Conservation (phyloP, 2,888 invertebrate genomes). For the Chrysolina haemoptera region DNA sequence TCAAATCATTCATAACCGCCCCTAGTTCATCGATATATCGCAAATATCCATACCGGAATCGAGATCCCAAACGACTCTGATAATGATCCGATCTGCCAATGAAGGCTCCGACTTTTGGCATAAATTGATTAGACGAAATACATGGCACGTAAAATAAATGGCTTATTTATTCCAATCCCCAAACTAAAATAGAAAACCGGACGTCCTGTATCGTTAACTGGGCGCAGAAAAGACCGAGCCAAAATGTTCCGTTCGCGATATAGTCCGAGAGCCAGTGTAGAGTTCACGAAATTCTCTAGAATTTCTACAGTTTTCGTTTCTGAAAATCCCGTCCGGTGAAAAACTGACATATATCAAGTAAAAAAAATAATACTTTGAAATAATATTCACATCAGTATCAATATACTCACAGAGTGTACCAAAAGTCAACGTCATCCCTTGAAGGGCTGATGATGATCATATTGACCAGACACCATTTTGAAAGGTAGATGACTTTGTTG, state of each 20-base stretch:
- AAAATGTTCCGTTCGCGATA: conserved; percentile 66
- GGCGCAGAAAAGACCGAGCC: conserved; percentile 61
- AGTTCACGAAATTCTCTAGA: too few species aligned
- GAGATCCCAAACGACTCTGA: conserved; percentile 19
- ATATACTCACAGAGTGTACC: too few species aligned
- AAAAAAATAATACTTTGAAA: too few species aligned
- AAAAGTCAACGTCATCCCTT: too few species aligned
- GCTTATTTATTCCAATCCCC: conserved; percentile 65
- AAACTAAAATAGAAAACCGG: conserved; percentile 68
- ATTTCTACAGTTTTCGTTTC: not conserved
- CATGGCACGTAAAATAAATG: conserved; percentile 63
- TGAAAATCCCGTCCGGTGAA: not conserved
- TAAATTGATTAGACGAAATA: conserved; percentile 53
- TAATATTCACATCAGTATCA: too few species aligned
- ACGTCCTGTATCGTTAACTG: conserved; percentile 67
- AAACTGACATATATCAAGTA: too few species aligned
- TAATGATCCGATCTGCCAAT: conserved; percentile 28
- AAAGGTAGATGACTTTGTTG: too few species aligned
- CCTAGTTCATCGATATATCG: not conserved
- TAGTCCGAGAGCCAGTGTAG: conserved; percentile 42
- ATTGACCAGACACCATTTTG: too few species aligned
- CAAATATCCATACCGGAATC: conserved; percentile 7
- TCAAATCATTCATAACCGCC: not conserved
- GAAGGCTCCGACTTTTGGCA: conserved; percentile 33
- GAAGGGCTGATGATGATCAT: too few species aligned